Evolutionary conservation across 1,140 invertebrate species (phyloP).

Genomic region (Hycleus phaleratus): DNA sequence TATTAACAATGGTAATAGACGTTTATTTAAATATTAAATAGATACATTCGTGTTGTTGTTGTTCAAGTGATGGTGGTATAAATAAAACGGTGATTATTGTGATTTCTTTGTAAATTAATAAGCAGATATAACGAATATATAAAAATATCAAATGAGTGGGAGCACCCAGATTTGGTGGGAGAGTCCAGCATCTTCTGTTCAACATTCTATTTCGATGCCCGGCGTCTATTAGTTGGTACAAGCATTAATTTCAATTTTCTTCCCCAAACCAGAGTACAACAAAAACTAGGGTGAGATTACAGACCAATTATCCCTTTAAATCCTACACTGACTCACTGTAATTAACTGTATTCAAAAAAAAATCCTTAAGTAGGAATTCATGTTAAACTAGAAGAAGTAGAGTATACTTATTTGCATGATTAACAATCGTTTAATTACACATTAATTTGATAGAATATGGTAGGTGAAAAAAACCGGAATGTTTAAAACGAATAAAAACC

Average conservation of each 20-base stretch:
- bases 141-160: slow-evolving; percentile 26
- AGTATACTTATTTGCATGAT: too few relatives aligned
- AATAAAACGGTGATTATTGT: not conserved
- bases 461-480: not conserved
- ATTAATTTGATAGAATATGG: slow-evolving; percentile 12
- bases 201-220: not conserved
- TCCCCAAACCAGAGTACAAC: not conserved
- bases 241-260: too few relatives aligned
- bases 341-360: not conserved
- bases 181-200: slow-evolving; percentile 2
- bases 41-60: too few relatives aligned
- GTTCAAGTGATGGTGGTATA: not conserved
- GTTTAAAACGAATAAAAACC: not conserved
- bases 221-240: not conserved
- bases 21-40: too few relatives aligned
- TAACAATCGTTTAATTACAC: not conserved
- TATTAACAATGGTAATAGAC: too few relatives aligned
- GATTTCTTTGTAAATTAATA: not conserved
- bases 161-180: slow-evolving; percentile 20
- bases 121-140: not conserved
- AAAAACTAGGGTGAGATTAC: not conserved
- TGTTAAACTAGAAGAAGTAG: not conserved
- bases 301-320: too few relatives aligned
- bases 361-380: not conserved
- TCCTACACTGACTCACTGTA: too few relatives aligned